Conservation (phyloP, 2,113 vertebrate genomes). For the Acrocephalus arundinaceus region DNA sequence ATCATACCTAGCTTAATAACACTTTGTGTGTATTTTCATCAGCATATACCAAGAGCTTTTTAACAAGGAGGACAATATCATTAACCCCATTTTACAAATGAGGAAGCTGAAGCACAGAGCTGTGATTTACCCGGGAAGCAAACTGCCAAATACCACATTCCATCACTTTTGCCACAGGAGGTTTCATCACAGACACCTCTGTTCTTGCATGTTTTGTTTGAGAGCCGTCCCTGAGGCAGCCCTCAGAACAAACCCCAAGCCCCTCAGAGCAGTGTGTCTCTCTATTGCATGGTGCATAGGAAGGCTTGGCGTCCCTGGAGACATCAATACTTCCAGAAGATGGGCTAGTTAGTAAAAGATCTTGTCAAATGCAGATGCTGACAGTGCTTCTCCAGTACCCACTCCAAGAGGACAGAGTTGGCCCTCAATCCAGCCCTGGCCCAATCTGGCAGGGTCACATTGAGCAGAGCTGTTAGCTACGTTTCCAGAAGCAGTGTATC, state of each 20-base stretch:
- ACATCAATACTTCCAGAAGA: not conserved
- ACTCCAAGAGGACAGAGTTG: not conserved
- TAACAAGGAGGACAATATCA: slow-evolving; percentile 27
- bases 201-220: not conserved
- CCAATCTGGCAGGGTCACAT: not conserved
- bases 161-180: not conserved
- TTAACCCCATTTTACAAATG: slow-evolving; percentile 51
- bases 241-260: not conserved
- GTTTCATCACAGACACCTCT: not conserved
- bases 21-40: not conserved
- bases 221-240: fast-evolving
- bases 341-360: not conserved
- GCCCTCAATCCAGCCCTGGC: not conserved
- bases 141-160: not conserved
- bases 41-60: slow-evolving; percentile 1
- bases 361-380: not conserved
- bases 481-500: not conserved
- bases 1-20: not conserved
- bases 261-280: not conserved
- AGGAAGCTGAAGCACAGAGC: slow-evolving; percentile 33
- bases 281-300: not conserved
- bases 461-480: not conserved
- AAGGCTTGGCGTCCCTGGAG: not conserved
- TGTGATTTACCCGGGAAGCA: slow-evolving; percentile 33
- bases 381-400: not conserved